Evolutionary conservation across 2,797 vertebrate species (phyloP), one percentile per base, ranked within the genome.

Genomic region (Anableps anableps): DNA sequence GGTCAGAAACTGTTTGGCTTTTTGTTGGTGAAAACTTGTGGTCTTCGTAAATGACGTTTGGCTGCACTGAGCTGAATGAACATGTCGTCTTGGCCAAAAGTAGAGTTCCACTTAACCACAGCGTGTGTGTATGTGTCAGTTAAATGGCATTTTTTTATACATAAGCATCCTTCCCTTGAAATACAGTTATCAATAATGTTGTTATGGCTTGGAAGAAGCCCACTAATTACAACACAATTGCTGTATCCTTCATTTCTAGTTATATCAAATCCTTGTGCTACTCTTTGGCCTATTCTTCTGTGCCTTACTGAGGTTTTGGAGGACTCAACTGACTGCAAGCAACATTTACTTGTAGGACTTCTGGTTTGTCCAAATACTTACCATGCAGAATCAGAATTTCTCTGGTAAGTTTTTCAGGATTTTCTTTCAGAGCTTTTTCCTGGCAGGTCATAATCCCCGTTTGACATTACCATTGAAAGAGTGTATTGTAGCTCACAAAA

Each of bases 21-120:
- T n/a, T 70, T 85, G 78, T 47, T 75, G 85, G 83, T 45, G 74
- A 75, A 78, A 79, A 66, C 9, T 80, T 94, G 94, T 2, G 93
- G 93, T 94, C 81, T 79, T 86, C 29, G 81, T 92, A 90, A 94
- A 88, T 88, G 84, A 85, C 62, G 82, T 85, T 91, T 88, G 79
- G 88, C 88, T 87, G 84, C n/a, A 71, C 87, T 89, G 72, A 41
- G 80, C 84, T 91, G 85, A 83, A 81, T 83, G 84, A 88, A 85
- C 90, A 89, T 88, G 86, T 76, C 81, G 80, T 86, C 77, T 87
- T 91, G 91, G 89, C 91, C 79, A 4, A 86, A 76, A 70, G 86
- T 83, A 47, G 64, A 64, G 81, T 80, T 79, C 85, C 72, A 48
- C 89, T 83, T 75, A 82, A 93, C 94, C 93, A 83, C 93, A 93